phyloP scores from a whole-genome alignment of 2,888 invertebrate species.

The Miltochrista miniata region DNA sequence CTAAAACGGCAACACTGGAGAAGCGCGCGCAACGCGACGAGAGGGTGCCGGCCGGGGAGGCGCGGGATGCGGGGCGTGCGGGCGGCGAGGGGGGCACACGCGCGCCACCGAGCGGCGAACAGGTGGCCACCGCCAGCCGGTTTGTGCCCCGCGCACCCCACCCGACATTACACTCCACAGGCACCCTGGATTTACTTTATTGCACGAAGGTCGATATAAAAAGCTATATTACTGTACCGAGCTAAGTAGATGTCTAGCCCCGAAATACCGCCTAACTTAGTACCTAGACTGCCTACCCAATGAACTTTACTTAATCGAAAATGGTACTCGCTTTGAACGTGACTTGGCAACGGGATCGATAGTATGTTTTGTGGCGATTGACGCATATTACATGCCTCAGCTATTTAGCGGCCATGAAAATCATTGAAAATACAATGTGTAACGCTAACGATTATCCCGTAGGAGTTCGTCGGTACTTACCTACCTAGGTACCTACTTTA shows the following conservation, averaged over 20 bases:
- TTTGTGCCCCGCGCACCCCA: constrained; percentile 52
- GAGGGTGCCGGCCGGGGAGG: constrained; percentile 36
- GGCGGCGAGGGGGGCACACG: constrained; percentile 39
- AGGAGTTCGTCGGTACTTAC: not conserved
- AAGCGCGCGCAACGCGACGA: constrained; percentile 62
- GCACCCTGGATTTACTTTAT: constrained; percentile 76
- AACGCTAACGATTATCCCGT: not conserved
- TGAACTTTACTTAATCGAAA: constrained; percentile 32
- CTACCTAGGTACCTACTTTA: constrained; percentile 5
- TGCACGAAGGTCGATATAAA: constrained; percentile 63
- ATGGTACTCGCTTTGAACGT: constrained; percentile 55
- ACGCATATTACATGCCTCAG: constrained; percentile 22
- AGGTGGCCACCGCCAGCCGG: constrained; percentile 71
- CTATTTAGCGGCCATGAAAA: constrained; percentile 25
- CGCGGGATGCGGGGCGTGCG: constrained; percentile 32
- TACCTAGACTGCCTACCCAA: constrained; percentile 9
- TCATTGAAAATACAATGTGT: constrained; percentile 14
- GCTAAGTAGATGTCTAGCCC: not conserved
- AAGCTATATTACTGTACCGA: constrained; percentile 37
- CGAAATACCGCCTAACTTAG: too few relatives aligned
- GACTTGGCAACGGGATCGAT: constrained; percentile 70
- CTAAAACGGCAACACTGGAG: too few relatives aligned
- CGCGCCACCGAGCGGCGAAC: constrained; percentile 62
- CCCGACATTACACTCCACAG: constrained; percentile 64
- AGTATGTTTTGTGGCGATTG: constrained; percentile 47